Evolutionary conservation across 1,140 invertebrate species (phyloP).

Genomic region (Paralvinella palmiformis): DNA sequence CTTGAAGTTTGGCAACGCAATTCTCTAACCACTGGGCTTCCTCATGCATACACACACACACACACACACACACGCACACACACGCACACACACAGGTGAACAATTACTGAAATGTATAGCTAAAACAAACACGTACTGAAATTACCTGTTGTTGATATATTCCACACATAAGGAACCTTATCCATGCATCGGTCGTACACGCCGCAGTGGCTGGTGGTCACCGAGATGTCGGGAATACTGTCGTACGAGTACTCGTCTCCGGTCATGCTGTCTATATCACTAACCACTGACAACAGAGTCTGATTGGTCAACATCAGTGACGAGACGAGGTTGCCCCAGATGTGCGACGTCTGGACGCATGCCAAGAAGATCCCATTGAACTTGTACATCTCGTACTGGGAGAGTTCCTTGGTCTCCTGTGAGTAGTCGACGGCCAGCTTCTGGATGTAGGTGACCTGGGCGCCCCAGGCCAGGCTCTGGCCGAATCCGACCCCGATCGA

Average conservation of each 20-base stretch:
- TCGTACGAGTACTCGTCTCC: no score
- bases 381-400: constrained; percentile 43
- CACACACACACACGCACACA: no score
- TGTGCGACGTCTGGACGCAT: constrained; percentile 49
- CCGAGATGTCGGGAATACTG: no score
- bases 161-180: not conserved
- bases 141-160: not conserved
- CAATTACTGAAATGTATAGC: no score
- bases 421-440: constrained; percentile 44
- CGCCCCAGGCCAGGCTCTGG: constrained; percentile 45
- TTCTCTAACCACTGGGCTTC: no score
- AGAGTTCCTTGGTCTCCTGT: constrained; percentile 28
- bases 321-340: constrained; percentile 47
- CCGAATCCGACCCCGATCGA: constrained; percentile 43
- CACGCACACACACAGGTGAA: no score
- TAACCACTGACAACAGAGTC: no score
- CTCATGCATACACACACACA: no score
- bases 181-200: constrained; percentile 4
- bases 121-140: no score
- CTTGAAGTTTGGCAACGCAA: no score
- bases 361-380: constrained; percentile 49
- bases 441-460: constrained; percentile 43
- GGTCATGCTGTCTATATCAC: no score
- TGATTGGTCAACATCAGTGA: constrained; percentile 31
- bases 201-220: not conserved